These are phyloP conservation scores for Sciurus carolinensis DNA, from an alignment of 2,797 vertebrate species.

Conservation along the genomic window DNA sequence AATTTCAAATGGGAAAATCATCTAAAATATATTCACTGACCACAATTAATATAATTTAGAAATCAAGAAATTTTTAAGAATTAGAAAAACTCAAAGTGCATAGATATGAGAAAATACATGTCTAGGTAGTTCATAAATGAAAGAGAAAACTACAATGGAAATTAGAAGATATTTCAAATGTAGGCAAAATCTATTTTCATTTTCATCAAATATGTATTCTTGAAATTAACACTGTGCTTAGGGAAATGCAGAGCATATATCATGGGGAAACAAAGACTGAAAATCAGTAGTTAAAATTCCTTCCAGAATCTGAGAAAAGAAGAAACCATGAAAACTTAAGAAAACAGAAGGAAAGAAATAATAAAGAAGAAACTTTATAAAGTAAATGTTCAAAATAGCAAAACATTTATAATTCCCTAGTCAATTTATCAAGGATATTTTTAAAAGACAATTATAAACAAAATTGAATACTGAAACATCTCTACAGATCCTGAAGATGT, in stretches of 20 bases:
- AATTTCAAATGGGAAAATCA: neutral
- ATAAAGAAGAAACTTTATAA: neutral
- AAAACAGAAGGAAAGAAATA: neutral
- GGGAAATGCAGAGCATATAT: neutral
- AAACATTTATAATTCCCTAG: neutral
- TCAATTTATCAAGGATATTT: neutral
- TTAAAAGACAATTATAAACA: neutral
- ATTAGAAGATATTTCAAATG: constrained; percentile 2
- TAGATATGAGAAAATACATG: neutral
- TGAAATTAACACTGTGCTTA: neutral
- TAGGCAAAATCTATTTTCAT: neutral
- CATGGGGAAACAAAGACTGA: neutral
- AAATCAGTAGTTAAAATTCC: constrained; percentile 16
- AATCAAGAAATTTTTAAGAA: no score
- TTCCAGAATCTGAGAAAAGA: neutral
- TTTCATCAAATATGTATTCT: neutral
- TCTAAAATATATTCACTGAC: neutral
- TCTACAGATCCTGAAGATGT: neutral
- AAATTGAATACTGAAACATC: neutral
- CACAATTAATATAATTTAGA: neutral
- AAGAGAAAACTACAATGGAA: neutral
- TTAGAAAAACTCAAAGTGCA: neutral
- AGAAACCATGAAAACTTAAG: neutral
- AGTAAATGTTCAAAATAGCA: neutral
- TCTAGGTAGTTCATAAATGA: neutral